Base-by-base conservation (phyloP, 2,113 vertebrate genomes). In the Himantopus leucocephalus region DNA sequence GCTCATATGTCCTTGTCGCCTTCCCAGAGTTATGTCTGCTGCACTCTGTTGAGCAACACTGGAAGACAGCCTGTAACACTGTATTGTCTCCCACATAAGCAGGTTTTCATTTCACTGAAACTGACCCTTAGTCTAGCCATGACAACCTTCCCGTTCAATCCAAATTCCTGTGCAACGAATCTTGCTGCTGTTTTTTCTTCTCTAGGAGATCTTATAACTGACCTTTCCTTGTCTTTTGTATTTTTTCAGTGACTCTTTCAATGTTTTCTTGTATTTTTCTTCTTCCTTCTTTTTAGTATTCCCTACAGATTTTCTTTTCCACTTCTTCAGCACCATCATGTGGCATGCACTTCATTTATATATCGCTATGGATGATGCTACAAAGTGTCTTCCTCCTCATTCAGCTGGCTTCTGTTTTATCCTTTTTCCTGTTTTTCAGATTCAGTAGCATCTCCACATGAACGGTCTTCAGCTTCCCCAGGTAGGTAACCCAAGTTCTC, bases 101-200 rank as follows among this genome's bases (percentile, higher is more conserved):
- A 17, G 22, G 11, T 39, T 77, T 74, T 56, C 8, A 20, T 45
- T 62, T 90, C n/a, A 50, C 5, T 41, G 22, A 83, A 89, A 55
- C 8, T 58, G 11, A 37, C 26, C 22, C 34, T 78, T 63, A 58
- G 11, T n/a, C 13, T 70, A 60, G 2, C 7, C 27, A 47, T 0
- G 0, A 29, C 6, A 45, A 30, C 4, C 12, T 45, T 50, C 16
- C 47, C 39, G 10, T 2, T 16, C 7, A 35, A 29, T 32, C 8
- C 60, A 60, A 80, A 80, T 56, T 73, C 26, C n/a, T 22, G 5
- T 8, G 2, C 21, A 41, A 32, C 10, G 60, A 47, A 68, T 55
- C 39, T 66, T 45, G 13, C 5, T 29, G 6, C 14, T 83, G 2
- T 2, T 59, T 1, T 14, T 35, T 53, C 41, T 78, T 56, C 23